Percentiles rank a stretch among this genome's conserved stretches.
Conservation (phyloP, 2,113 vertebrate genomes). For the Dasypus novemcinctus region DNA sequence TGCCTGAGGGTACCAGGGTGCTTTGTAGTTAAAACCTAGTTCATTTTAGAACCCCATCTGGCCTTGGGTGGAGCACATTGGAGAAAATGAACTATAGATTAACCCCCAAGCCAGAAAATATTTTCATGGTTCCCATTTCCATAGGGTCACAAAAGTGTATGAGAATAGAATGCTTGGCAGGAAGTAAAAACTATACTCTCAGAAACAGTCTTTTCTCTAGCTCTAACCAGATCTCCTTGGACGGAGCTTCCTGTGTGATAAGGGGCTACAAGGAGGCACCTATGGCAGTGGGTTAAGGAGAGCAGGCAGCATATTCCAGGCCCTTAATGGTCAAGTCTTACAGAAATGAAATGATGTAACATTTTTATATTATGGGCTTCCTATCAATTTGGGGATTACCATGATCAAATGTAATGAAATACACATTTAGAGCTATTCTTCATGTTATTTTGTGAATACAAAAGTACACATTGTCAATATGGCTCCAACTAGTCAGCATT, state of each 20-base stretch:
- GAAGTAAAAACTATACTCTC: slow-evolving; percentile 51
- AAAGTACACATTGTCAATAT: neutral
- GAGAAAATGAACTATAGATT: slow-evolving; percentile 76
- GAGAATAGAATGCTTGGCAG: slow-evolving; percentile 63
- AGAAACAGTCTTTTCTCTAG: slow-evolving; percentile 25
- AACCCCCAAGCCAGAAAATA: slow-evolving; percentile 72
- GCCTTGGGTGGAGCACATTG: slow-evolving; percentile 57
- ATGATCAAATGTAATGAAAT: neutral
- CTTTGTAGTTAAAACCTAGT: slow-evolving; percentile 73
- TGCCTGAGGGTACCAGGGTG: slow-evolving; percentile 68
- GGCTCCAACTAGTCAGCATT: neutral
- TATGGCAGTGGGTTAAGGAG: neutral
- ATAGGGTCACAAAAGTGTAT: slow-evolving; percentile 72
- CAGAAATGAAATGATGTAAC: neutral
- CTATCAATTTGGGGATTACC: neutral
- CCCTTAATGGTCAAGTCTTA: neutral
- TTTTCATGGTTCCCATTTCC: slow-evolving; percentile 73
- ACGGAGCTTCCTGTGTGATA: neutral
- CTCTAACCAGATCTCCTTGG: slow-evolving; percentile 6
- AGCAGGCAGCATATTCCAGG: neutral
- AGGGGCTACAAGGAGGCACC: neutral
- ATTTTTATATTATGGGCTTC: slow-evolving; percentile 14
- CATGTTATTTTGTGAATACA: neutral
- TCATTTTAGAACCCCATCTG: slow-evolving; percentile 73
- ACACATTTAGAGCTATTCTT: neutral